Evolutionary conservation across 1,140 invertebrate species (phyloP).

Genomic region (Anoplolepis gracilipes): DNA sequence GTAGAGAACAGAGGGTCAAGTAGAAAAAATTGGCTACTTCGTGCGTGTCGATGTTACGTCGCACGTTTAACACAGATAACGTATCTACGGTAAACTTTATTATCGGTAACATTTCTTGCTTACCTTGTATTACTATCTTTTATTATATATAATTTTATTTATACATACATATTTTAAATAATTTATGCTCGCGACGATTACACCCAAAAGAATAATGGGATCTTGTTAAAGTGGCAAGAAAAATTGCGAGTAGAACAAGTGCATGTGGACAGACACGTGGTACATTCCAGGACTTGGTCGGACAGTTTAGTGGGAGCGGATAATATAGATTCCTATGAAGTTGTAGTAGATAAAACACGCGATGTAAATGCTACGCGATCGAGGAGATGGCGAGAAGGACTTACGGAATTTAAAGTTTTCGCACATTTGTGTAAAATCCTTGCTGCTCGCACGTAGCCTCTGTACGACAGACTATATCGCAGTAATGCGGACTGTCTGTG

Average conservation of each 20-base stretch:
- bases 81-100: slow-evolving; percentile 44
- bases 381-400: slow-evolving; percentile 36
- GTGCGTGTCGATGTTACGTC: not conserved
- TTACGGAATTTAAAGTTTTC: not conserved
- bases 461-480: not conserved
- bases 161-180: not conserved
- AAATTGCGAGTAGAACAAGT: not conserved
- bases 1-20: slow-evolving; percentile 44
- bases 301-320: slow-evolving; percentile 8
- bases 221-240: not conserved
- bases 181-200: not conserved
- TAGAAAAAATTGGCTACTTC: slow-evolving; percentile 38
- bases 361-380: not conserved
- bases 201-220: not conserved
- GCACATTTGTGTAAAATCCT: not conserved
- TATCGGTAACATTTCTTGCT: slow-evolving; percentile 3
- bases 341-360: not conserved
- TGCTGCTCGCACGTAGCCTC: not conserved
- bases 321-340: slow-evolving; percentile 33
- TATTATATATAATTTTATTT: not conserved
- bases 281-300: not conserved
- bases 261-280: not conserved
- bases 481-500: not conserved
- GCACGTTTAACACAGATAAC: slow-evolving; percentile 2
- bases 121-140: not conserved